phyloP scores from a whole-genome alignment of 1,140 invertebrate genomes.

The Bathynomus jamesi region DNA sequence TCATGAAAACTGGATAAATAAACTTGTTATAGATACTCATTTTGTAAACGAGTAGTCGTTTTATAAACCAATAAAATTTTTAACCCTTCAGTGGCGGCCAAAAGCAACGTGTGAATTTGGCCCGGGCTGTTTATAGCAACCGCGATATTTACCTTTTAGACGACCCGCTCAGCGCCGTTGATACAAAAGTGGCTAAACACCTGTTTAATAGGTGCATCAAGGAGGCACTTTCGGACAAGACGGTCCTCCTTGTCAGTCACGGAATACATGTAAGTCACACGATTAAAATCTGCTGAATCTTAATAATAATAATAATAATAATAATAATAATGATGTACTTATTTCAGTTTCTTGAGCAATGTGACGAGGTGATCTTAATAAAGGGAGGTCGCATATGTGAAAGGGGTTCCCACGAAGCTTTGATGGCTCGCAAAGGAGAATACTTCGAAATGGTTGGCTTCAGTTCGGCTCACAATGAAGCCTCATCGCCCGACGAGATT shows the following conservation, averaged over 20 bases:
- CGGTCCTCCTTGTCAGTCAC: conserved; percentile 54
- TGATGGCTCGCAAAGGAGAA: conserved; percentile 43
- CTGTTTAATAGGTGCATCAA: conserved; percentile 47
- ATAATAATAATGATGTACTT: background rate
- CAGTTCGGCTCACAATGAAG: background rate
- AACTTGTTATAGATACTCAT: too few species aligned
- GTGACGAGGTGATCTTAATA: conserved; percentile 50
- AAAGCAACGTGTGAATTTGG: conserved; percentile 54
- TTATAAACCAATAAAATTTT: too few species aligned
- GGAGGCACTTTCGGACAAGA: conserved; percentile 46
- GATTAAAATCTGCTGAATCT: too few species aligned
- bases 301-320: too few species aligned
- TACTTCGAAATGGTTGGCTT: conserved; percentile 41
- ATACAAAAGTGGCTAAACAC: conserved; percentile 47
- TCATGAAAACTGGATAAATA: too few species aligned
- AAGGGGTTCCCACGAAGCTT: conserved; percentile 44
- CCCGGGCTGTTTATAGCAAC: conserved; percentile 52
- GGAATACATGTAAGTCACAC: conserved; percentile 23
- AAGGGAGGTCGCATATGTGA: conserved; percentile 46
- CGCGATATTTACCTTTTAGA: conserved; percentile 50
- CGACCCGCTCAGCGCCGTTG: conserved; percentile 52
- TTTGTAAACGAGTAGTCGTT: too few species aligned
- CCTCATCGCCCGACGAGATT: background rate
- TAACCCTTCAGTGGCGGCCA: conserved; percentile 47
- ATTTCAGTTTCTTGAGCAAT: conserved; percentile 42